phyloP scores from a whole-genome alignment of 2,113 vertebrate species.

The Antennarius striatus region DNA sequence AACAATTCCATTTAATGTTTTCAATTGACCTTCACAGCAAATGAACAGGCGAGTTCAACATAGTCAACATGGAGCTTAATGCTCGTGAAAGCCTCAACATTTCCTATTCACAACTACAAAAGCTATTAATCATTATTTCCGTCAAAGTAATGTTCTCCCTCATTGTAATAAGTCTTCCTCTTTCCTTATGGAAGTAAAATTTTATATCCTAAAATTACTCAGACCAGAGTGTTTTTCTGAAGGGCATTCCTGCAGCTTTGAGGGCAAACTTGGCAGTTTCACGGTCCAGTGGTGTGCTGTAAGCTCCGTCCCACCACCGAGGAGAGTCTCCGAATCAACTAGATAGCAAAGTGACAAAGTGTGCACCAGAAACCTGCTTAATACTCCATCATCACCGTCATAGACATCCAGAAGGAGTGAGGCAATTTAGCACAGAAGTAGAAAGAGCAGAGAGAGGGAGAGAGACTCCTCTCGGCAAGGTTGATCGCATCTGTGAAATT shows the following conservation, averaged over 20 bases:
- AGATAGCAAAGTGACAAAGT: constrained; percentile 60
- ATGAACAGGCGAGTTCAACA: constrained; percentile 40
- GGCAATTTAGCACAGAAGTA: constrained; percentile 34
- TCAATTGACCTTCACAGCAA: constrained; percentile 71
- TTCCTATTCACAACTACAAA: constrained; percentile 20
- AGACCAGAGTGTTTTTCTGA: constrained; percentile 56
- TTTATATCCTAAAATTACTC: constrained; percentile 54
- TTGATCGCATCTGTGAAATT: constrained; percentile 79
- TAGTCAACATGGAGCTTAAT: constrained; percentile 45
- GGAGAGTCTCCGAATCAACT: constrained; percentile 49
- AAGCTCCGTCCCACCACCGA: constrained; percentile 17
- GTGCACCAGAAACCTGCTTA: constrained; percentile 61
- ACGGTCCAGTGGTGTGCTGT: constrained; percentile 49
- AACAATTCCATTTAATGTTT: constrained; percentile 69
- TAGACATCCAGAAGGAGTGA: constrained; percentile 46
- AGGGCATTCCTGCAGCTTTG: constrained; percentile 60
- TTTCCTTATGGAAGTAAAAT: constrained; percentile 39
- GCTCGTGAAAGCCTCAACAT: constrained; percentile 20
- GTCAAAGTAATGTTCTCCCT: constrained; percentile 44
- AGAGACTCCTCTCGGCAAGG: constrained; percentile 44
- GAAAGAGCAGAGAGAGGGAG: constrained; percentile 12
- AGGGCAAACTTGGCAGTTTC: constrained; percentile 64
- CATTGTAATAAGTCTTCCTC: constrained; percentile 33
- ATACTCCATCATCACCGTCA: constrained; percentile 64
- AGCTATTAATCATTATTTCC: constrained; percentile 41